Evolutionary conservation across 2,113 vertebrate species (phyloP).

Genomic region (Pachycephala philippinensis): DNA sequence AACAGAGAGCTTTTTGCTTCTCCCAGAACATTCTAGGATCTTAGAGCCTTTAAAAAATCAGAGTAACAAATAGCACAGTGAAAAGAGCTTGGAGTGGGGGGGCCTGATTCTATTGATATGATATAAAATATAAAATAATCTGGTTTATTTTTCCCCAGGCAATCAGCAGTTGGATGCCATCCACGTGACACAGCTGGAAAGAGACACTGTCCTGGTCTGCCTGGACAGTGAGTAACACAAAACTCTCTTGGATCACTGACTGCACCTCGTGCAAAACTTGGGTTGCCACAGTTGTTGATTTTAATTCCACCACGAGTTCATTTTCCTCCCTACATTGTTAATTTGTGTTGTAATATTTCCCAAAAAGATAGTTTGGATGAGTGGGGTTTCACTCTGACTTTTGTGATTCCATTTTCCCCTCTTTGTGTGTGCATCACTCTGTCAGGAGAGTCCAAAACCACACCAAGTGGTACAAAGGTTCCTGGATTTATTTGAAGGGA

Average conservation of each 20-base stretch:
- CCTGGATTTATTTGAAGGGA: neutral
- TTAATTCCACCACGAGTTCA: neutral
- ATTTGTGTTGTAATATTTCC: neutral
- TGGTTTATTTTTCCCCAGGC: slow-evolving; percentile 49
- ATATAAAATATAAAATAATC: neutral
- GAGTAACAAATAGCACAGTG: too few relatives aligned
- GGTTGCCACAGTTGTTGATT: neutral
- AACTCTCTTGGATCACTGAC: neutral
- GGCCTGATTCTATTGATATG: neutral
- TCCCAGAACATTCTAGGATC: neutral
- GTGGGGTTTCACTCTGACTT: neutral
- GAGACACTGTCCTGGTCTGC: slow-evolving; percentile 96
- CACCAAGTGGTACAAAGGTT: accelerated
- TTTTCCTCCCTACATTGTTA: neutral
- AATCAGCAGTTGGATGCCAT: slow-evolving; percentile 92
- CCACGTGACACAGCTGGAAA: slow-evolving; percentile 95
- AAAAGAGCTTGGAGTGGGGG: neutral
- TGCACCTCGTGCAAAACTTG: neutral
- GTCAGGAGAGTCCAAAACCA: neutral
- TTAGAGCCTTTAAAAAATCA: neutral
- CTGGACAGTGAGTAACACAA: slow-evolving; percentile 87
- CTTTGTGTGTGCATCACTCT: accelerated
- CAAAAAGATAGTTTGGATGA: neutral
- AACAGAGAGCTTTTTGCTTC: neutral
- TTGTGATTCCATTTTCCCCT: neutral